Percentiles rank a stretch among this genome's conserved stretches.
Evolutionary conservation across 2,113 vertebrate species (phyloP).

Genomic region (Rhinopomastus cyanomelas): DNA sequence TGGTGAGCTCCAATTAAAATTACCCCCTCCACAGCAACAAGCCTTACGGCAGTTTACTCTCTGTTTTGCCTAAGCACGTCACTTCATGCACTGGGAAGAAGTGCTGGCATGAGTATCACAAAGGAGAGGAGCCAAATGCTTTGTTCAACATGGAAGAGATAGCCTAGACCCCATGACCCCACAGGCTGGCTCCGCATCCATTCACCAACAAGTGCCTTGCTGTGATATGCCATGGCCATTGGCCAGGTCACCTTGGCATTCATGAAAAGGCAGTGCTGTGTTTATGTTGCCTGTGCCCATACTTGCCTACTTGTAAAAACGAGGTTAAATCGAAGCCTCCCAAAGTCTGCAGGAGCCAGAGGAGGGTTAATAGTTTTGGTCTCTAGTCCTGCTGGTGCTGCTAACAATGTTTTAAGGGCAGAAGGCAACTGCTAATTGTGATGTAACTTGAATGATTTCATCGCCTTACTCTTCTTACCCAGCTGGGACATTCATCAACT

Average conservation of each 20-base stretch:
- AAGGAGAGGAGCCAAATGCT: not conserved
- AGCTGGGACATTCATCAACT: not conserved
- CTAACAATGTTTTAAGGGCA: slow-evolving; percentile 25
- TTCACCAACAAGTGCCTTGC: not conserved
- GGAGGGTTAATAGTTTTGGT: slow-evolving; percentile 12
- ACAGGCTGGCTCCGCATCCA: not conserved
- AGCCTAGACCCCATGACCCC: not conserved
- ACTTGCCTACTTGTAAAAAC: not conserved
- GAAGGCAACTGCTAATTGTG: slow-evolving; percentile 42
- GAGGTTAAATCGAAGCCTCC: not conserved
- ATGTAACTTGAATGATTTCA: slow-evolving; percentile 65
- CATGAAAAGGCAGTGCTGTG: not conserved
- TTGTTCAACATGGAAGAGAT: not conserved
- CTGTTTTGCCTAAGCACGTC: not conserved
- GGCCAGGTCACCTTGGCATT: not conserved
- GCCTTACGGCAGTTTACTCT: not conserved
- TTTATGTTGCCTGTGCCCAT: not conserved
- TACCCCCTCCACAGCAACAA: not conserved
- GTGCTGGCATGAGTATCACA: not conserved
- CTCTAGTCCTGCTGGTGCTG: not conserved
- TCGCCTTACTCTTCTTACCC: slow-evolving; percentile 20
- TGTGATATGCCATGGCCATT: rapidly evolving
- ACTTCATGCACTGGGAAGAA: not conserved
- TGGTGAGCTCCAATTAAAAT: not conserved
- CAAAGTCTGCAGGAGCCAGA: not conserved